phyloP scores from a whole-genome alignment of 1,140 invertebrate genomes.

The Drosophila repletoides region DNA sequence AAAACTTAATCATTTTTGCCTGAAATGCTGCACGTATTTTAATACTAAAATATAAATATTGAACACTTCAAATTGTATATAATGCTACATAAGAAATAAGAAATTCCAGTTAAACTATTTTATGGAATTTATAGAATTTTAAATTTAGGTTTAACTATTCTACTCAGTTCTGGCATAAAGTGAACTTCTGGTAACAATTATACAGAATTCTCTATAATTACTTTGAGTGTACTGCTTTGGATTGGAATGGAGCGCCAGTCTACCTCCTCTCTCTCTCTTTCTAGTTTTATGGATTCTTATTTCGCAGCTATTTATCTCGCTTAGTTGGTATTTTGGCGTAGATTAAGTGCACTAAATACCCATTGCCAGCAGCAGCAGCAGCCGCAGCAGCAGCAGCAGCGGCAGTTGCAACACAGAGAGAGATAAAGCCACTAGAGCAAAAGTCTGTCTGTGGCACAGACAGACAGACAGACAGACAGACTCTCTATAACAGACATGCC shows the following conservation, averaged over 20 bases:
- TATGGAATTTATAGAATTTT: too few relatives aligned
- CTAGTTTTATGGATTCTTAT: constrained; percentile 73
- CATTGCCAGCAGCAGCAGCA: constrained; percentile 38
- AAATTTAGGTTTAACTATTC: too few relatives aligned
- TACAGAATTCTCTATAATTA: too few relatives aligned
- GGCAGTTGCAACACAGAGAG: neutral
- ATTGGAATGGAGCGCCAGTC: constrained; percentile 54
- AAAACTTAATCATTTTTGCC: too few relatives aligned
- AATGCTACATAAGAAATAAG: too few relatives aligned
- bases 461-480: too few relatives aligned
- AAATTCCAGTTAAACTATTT: too few relatives aligned
- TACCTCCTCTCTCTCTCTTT: neutral
- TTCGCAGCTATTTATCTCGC: constrained; percentile 82
- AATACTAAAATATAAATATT: too few relatives aligned
- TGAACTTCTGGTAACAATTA: too few relatives aligned
- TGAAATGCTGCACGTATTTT: too few relatives aligned
- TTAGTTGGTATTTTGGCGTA: constrained; percentile 79
- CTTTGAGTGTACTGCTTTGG: neutral
- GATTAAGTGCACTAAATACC: constrained; percentile 81
- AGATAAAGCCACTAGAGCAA: constrained; percentile 48
- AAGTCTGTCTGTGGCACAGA: constrained; percentile 52
- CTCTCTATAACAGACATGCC: constrained; percentile 52
- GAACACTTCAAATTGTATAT: too few relatives aligned
- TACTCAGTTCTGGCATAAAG: too few relatives aligned
- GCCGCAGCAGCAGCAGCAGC: constrained; percentile 1